Base-by-base conservation (phyloP, 1,140 invertebrate species). In the Procambarus virginalis region DNA sequence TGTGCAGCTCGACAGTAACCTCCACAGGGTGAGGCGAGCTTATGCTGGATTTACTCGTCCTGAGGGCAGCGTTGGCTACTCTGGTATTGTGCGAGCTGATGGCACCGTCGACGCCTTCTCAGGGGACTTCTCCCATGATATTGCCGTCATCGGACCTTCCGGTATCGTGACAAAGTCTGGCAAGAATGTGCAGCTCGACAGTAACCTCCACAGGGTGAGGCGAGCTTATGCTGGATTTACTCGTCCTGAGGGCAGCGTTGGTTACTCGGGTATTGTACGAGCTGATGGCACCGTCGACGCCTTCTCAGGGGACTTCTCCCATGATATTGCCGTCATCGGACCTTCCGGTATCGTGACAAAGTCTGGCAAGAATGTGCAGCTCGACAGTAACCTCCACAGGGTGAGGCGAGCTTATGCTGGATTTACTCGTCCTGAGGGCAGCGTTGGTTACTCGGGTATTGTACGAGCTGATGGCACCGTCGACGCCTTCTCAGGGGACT, bases 281-380 rank as follows among this genome's bases (percentile, higher is more conserved):
- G 1, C 68, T 73, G n/a, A 73, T 20, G 68, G n/a, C n/a, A 73
- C 68, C 2, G 34, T 73, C 34, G 68, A 34, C 6, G 68, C n/a
- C n/a, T 68, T 64, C 80, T 20, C 58, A 5, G 58, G 58, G 3
- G 58, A 68, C 58, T 82, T 68, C 45, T 46, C 68, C 60, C 34
- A 68, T 9, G 80, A 82, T 34, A 82, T 82, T 20, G 48, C 70
- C 2, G 45, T 20, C 58, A 68, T 82, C 34, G 80, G 80, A 45
- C 34, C 45, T 12, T 64, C 80, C 12, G 80, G 80, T 10, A 82
- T 82, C 10, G 51, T 82, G 48, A 82, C 80, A 58, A 82, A 82
- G 80, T 82, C 80, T 48, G 80, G 80, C 80, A 64, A 68, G 2
- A 82, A 82, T 60, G 22, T 82, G 0, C 80, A 82, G 80, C 80